phyloP scores from a whole-genome alignment of 2,797 vertebrate species.

The Balearica regulorum region DNA sequence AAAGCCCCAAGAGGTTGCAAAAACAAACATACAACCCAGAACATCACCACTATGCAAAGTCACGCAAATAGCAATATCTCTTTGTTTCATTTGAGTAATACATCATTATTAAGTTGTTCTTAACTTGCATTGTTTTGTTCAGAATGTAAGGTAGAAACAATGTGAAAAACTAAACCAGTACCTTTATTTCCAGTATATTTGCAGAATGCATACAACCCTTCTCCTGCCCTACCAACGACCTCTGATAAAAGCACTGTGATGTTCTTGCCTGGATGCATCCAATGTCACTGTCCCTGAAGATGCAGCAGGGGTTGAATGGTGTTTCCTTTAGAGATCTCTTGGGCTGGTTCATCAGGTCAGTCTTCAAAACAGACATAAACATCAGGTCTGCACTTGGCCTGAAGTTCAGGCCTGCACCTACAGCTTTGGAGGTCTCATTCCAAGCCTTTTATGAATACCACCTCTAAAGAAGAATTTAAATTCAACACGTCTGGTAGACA shows the following conservation, averaged over 20 bases:
- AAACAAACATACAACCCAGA: neutral
- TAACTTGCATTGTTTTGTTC: neutral
- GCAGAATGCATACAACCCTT: neutral
- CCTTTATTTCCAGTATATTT: neutral
- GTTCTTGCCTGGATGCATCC: neutral
- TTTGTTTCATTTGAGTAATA: neutral
- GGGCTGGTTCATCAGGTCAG: neutral
- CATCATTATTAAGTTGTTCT: neutral
- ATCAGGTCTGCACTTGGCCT: neutral
- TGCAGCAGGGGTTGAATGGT: neutral
- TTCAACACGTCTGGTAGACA: neutral
- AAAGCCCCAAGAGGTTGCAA: neutral
- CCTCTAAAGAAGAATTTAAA: neutral
- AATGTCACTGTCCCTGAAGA: neutral
- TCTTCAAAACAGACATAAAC: neutral
- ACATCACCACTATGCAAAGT: neutral
- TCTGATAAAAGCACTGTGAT: neutral
- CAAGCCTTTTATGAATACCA: neutral
- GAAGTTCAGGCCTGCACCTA: neutral
- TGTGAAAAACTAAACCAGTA: neutral
- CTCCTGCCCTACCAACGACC: neutral
- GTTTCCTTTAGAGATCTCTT: neutral
- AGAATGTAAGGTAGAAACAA: neutral
- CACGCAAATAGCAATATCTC: neutral
- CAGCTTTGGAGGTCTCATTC: neutral